A percentile compares a stretch with the other conserved stretches of the same genome.
Conservation (phyloP, 2,888 invertebrate genomes). For the Andrena flavipes region DNA sequence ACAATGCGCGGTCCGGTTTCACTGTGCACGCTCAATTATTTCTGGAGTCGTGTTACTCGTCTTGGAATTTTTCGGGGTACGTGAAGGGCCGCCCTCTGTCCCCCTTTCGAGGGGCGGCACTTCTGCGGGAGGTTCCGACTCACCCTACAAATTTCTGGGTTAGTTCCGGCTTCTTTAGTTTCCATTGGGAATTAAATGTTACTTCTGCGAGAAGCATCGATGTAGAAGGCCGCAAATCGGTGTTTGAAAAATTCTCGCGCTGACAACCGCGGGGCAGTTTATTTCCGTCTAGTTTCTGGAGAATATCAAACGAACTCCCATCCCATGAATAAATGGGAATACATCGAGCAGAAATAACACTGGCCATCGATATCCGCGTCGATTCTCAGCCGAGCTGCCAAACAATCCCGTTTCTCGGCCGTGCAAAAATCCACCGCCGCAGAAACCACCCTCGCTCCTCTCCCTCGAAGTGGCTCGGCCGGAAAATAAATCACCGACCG, state of each 20-base stretch:
- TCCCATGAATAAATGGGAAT: not conserved
- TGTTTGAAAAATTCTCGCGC: no score
- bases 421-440: constrained; percentile 10
- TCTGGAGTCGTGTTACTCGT: constrained; percentile 27
- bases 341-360: not conserved
- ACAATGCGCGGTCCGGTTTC: constrained; percentile 39
- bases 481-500: constrained; percentile 39
- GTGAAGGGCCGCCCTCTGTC: not conserved
- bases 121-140: no score
- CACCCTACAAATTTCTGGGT: no score
- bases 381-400: not conserved
- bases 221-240: no score
- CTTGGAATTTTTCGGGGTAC: not conserved
- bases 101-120: no score
- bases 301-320: not conserved
- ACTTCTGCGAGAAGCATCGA: no score
- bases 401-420: constrained; percentile 1
- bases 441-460: not conserved
- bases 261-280: no score
- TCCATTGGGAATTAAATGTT: no score
- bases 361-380: not conserved
- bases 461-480: not conserved
- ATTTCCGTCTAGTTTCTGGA: no score
- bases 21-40: constrained; percentile 41
- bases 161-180: no score